These are phyloP conservation scores for Poecile montanus DNA, from an alignment of 2,797 vertebrate genomes.

Conservation along the genomic window DNA sequence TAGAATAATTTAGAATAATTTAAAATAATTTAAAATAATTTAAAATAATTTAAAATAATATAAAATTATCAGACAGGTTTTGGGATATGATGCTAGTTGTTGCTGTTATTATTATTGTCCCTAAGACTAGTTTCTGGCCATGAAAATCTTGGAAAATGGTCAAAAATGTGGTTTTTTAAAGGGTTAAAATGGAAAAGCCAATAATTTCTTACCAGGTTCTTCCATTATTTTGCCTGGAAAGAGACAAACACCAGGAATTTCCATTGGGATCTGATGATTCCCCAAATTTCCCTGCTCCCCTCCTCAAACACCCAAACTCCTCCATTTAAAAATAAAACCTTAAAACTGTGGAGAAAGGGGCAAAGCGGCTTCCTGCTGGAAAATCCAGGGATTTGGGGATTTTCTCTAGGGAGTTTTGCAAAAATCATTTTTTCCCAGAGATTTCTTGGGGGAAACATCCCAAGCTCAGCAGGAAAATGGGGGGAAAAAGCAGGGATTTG, in stretches of 20 bases:
- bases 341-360: background rate
- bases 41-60: too few species aligned
- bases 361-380: too few species aligned
- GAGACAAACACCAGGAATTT: background rate
- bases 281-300: background rate
- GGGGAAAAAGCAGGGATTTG: background rate
- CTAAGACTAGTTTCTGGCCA: background rate
- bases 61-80: background rate
- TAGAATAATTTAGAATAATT: too few species aligned
- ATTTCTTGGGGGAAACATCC: background rate
- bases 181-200: background rate
- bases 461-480: background rate
- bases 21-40: too few species aligned
- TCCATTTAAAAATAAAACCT: background rate
- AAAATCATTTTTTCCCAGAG: background rate
- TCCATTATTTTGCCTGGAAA: background rate
- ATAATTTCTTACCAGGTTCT: background rate
- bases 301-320: background rate
- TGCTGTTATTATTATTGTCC: too few species aligned
- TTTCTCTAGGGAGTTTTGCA: background rate
- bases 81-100: background rate
- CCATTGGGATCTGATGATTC: background rate
- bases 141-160: rapidly evolving
- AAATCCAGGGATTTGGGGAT: background rate
- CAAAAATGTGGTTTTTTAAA: background rate